Percentiles rank a stretch among this genome's conserved stretches.
These are phyloP conservation scores for human (Homo sapiens) DNA, from an alignment of 2,113 vertebrate species.

Conservation along the genomic window DNA sequence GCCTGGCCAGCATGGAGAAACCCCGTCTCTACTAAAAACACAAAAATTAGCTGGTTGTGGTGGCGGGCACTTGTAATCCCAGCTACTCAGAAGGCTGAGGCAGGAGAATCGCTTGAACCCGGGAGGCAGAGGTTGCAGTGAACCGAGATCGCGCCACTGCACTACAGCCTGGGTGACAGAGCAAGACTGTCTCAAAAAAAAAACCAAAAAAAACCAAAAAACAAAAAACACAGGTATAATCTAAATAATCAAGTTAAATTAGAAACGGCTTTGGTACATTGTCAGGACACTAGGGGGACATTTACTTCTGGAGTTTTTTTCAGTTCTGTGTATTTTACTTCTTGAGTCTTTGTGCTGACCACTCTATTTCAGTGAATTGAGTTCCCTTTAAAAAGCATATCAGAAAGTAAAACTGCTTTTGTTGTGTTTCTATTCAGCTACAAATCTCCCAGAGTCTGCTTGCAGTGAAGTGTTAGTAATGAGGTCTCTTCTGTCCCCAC, in stretches of 20 bases:
- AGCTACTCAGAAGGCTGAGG: neutral
- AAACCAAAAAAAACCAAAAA: neutral
- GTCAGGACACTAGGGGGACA: neutral
- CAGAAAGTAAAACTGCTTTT: conserved; percentile 7
- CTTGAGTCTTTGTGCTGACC: neutral
- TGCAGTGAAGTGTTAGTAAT: neutral
- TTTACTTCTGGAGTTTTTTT: neutral
- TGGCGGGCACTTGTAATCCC: neutral
- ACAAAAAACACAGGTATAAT: neutral
- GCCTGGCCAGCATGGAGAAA: neutral
- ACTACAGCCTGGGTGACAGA: neutral
- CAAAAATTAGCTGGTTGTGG: neutral
- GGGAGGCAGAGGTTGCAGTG: neutral
- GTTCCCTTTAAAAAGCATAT: neutral
- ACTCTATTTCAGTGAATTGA: neutral
- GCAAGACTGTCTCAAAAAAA: neutral
- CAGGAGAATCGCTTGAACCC: neutral
- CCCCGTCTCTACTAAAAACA: neutral
- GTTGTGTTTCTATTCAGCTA: neutral
- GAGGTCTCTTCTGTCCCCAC: neutral
- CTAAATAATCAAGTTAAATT: neutral
- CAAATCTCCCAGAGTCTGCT: neutral
- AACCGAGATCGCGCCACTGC: neutral
- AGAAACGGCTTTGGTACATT: neutral
- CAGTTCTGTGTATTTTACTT: neutral